Base-by-base conservation (phyloP, 2,113 vertebrate genomes). In the Calyptomena viridis region DNA sequence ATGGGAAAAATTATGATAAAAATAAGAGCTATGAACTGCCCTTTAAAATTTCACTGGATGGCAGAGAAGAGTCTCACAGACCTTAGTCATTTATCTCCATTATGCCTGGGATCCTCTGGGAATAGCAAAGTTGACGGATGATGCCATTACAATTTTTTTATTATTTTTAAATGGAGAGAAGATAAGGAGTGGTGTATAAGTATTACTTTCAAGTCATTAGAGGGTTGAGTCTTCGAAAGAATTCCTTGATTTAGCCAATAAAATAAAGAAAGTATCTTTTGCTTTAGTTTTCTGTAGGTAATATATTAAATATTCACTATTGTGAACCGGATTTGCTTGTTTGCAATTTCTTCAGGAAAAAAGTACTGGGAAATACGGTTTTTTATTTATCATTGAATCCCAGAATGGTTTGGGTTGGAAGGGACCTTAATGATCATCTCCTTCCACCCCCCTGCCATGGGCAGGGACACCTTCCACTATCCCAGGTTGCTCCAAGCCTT, bases 21-120 rank as follows among this genome's bases (percentile, higher is more conserved):
- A 94, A 89, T 85, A 84, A 95, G 86, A 94, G 75, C 64, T 81
- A 58, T 85, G 88, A 94, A 89, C 90, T 96, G 88, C 95, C 94
- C 96, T 97, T 97, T 97, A 93, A 93, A 96, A 90, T 95, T 95
- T 97, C 81, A 73, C 81, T 90, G 90, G 62, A 87, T 83, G 69
- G 66, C 64, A 83, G 63, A 77, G 91, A 93, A 96, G 74, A 97
- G 56, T 55, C 6, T 40, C 64, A 62, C 55, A 91, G 91, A 87
- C 79, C 33, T 50, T 44, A 73, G 86, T 82, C 87, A 93, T 97
- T 96, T 94, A 90, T 97, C 95, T 96, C 95, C 88, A 91, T 97
- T 97, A 95, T 67, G 75, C 49, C 64, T 75, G 50, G 47, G 87
- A 82, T 93, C 95, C 90, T 95, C 88, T 10, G 93, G 91, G 96